Evolutionary conservation across 2,113 vertebrate species (phyloP), one percentile per base, ranked within the genome.

Genomic region (Hippocampus comes): DNA sequence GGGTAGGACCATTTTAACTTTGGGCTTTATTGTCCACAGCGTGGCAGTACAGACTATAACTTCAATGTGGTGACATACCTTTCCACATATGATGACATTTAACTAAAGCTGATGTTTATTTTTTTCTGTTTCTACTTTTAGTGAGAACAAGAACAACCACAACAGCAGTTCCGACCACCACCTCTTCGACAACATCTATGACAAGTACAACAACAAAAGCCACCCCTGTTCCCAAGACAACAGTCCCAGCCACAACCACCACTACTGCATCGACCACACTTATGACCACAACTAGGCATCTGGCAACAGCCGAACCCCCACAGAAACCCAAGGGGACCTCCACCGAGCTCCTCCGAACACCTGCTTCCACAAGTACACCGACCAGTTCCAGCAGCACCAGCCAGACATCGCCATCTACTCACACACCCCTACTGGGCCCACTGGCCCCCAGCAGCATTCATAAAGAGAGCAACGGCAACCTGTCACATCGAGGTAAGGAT

Each of bases 401-500:
- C 9, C 85, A 73, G 86, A 66, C 14, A 0, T 82, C 69, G 30
- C 85, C 90, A 57, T 3, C 92, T 88, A 75, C 88, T 53, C 84
- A 76, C 76, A 87, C 86, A 0, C 82, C 87, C 6, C 34, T 83
- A 15, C 14, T 88, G 48, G 68, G 71, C 55, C 78, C 87, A 0
- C 42, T 74, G 67, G 78, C 74, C 12, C 87, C 90, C 9, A 91
- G 92, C 79, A 86, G 88, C 68, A 88, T 92, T 68, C 94, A 93
- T 73, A 94, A 92, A 27, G 93, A 93, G 75, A 95, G 81, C 79
- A 90, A 95, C 77, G 94, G 85, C 86, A 98, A 95, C 87, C 93
- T 97, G 56, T 97, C 95, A 42, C 95, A 96, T 81, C 94, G 94
- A 85, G 96, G 96, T 98, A 92, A 95, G 95, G 74, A 78, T 76